These are phyloP conservation scores for Gonatopus flavifemur DNA, from an alignment of 1,140 invertebrate genomes.

Conservation along the genomic window DNA sequence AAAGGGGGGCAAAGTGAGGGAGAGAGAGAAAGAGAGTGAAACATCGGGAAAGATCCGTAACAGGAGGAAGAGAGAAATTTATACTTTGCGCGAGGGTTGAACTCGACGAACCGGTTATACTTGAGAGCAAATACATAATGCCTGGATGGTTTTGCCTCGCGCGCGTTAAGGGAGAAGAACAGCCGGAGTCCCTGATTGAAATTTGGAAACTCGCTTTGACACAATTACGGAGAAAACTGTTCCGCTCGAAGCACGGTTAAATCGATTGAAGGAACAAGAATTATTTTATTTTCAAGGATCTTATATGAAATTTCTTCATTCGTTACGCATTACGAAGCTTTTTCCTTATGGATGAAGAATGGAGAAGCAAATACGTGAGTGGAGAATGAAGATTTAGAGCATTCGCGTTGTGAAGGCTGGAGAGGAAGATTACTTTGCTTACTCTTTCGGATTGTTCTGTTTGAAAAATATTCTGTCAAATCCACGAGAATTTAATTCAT, in stretches of 20 bases:
- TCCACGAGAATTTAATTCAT: no score
- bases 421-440: no score
- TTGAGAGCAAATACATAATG: slow-evolving; percentile 60
- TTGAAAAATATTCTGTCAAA: no score
- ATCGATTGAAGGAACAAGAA: neutral
- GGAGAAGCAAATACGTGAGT: no score
- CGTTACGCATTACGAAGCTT: no score
- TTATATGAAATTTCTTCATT: no score
- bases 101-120: slow-evolving; percentile 51
- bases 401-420: no score
- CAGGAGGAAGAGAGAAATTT: slow-evolving; percentile 11
- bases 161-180: slow-evolving; percentile 34
- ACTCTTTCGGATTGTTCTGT: no score
- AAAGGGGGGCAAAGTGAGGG: slow-evolving; percentile 10
- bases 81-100: slow-evolving; percentile 38
- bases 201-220: slow-evolving; percentile 58
- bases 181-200: slow-evolving; percentile 54
- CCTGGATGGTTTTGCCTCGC: slow-evolving; percentile 54
- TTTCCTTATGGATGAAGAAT: no score
- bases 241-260: slow-evolving; percentile 22
- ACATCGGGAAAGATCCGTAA: slow-evolving; percentile 38
- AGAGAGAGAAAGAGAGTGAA: slow-evolving; percentile 32
- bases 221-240: slow-evolving; percentile 52
- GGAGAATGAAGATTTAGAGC: no score
- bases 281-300: no score